Base-by-base conservation (phyloP, 2,888 invertebrate species). In the Copidosoma aretas region DNA sequence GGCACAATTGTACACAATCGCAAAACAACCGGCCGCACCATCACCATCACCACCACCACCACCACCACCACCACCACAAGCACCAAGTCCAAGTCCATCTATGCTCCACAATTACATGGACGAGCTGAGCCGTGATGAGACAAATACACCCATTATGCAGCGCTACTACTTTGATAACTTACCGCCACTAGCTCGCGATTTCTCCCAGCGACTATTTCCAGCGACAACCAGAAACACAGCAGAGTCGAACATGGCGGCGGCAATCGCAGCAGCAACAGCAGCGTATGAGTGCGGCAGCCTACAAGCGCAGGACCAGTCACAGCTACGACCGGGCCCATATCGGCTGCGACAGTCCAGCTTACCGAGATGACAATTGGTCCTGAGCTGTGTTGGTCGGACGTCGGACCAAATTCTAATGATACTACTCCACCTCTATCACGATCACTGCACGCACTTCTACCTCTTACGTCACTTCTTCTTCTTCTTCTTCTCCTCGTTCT, bases 351-450 rank as follows among this genome's bases (percentile, higher is more conserved):
- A 73, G 73, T 75, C 79, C 62, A 81, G 79, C 62, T 72, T 82
- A 65, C 79, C 80, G 73, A 82, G 82, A 82, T 81, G 81, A 78
- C 79, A 78, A 60, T 76, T 71, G 73, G 61, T 72, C 60, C 63
- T 64, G 56, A 54, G 62, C 61, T 71, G 41, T 10, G 39, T 21
- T 49, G 19, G 52, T 15, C 43, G 21, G 52, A 54, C 54, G 41
- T 57, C 73, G 57, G 62, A 64, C 10, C 67, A 67, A 72, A 54
- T 57, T 51, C 71, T 70, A 17, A 66, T 68, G 21, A 53, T 43
- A 53, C 71, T 66, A 62, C 74, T 70, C 39, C 74, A 8, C 73
- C 69, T 54, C 73, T 71, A 52, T 60, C 52, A 39, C 61, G 22
- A 39, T 25, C 51, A 24, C 73, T 69, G 70, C 77, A 71, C 66